Conservation (phyloP, 2,113 vertebrate genomes). For the Notechis scutatus region DNA sequence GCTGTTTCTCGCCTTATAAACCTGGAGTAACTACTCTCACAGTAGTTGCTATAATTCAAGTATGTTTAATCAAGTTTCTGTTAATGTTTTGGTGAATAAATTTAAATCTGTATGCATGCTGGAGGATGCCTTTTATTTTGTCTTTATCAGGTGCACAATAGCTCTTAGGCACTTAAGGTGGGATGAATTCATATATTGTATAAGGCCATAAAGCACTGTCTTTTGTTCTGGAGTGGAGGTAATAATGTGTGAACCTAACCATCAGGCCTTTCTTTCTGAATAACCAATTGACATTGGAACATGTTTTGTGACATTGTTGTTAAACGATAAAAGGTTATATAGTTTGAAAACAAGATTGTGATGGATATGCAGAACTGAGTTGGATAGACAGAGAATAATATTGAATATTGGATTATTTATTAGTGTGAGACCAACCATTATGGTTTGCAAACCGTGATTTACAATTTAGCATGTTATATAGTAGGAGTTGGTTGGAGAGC, state of each 20-base stretch:
- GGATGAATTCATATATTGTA: neutral
- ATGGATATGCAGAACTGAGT: neutral
- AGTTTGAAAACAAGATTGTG: neutral
- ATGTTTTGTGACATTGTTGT: neutral
- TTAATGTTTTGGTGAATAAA: neutral
- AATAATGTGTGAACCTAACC: neutral
- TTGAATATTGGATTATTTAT: neutral
- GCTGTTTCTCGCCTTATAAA: conserved; percentile 20
- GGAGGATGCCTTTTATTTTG: neutral
- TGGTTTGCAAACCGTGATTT: neutral
- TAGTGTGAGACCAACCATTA: neutral
- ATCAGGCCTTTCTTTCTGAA: neutral
- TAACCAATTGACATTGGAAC: neutral
- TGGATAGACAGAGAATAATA: neutral
- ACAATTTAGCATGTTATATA: neutral
- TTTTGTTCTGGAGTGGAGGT: neutral
- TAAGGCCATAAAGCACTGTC: neutral
- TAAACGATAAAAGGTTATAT: neutral
- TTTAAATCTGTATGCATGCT: neutral
- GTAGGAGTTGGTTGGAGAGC: neutral
- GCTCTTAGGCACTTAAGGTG: neutral
- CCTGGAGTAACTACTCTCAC: conserved; percentile 7
- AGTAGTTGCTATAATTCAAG: neutral
- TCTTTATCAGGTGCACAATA: neutral
- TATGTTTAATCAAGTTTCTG: neutral